These are phyloP conservation scores for Pyrocoelia pectoralis DNA, from an alignment of 2,888 invertebrate species.

Conservation along the genomic window DNA sequence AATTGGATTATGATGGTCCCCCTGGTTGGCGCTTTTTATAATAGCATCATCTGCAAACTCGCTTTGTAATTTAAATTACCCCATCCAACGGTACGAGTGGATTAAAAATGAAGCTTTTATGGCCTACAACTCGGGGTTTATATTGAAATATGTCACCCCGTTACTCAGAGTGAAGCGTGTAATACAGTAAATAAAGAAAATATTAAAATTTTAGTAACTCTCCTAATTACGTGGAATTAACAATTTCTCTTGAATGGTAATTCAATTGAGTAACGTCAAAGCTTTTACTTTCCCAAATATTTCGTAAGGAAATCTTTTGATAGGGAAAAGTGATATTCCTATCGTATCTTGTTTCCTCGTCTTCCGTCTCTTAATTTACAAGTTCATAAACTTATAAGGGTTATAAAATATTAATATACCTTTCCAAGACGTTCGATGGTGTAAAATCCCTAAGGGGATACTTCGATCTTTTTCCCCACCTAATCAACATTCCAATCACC, in stretches of 20 bases:
- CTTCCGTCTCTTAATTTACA: constrained; percentile 29
- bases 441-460: constrained; percentile 41
- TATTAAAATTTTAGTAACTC: background rate
- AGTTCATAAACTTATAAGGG: constrained; percentile 44
- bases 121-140: constrained; percentile 37
- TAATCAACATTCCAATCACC: constrained; percentile 61
- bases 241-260: background rate
- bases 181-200: constrained; percentile 1
- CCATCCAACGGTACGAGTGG: constrained; percentile 45
- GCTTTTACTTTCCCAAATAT: too few relatives aligned
- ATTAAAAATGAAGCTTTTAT: constrained; percentile 45
- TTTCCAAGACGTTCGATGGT: constrained; percentile 30
- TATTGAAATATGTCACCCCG: constrained; percentile 29
- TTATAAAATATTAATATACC: constrained; percentile 47
- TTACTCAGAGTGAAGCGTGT: constrained; percentile 10
- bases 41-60: constrained; percentile 54
- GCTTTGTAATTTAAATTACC: constrained; percentile 49
- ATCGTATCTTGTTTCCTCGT: constrained; percentile 3
- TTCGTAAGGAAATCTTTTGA: background rate
- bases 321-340: constrained; percentile 4
- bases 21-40: constrained; percentile 49
- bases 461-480: constrained; percentile 51
- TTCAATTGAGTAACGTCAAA: background rate
- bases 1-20: constrained; percentile 58
- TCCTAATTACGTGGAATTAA: too few relatives aligned